Evolutionary conservation across 2,113 vertebrate species (phyloP), one percentile per base, ranked within the genome.

Genomic region (Herpailurus yagouaroundi): DNA sequence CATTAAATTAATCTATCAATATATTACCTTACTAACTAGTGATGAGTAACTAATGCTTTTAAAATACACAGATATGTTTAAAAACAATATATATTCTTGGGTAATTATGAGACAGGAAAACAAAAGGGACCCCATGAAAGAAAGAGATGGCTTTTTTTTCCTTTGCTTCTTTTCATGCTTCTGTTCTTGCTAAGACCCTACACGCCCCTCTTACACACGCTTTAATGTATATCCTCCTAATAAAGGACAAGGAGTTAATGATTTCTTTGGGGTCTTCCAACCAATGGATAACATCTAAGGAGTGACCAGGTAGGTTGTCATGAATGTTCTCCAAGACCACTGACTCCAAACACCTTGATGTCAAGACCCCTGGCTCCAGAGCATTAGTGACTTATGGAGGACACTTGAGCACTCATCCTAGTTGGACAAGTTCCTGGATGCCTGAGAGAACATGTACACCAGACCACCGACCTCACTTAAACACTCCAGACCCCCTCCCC

Each of bases 11-110:
- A 81, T 29, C 55, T 79, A 77, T 84, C 36, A 71, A 76, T 57
- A 76, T 69, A 50, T 73, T 87, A 92, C 29, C 38, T 64, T 83
- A 48, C 19, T 83, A 71, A 83, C 68, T 84, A 91, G 0, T 45
- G 36, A 33, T 69, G 80, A 69, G n/a, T 69, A 85, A 97, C 4
- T 15, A 41, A 93, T 82, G 11, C 13, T 81, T 90, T 87, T 27
- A 83, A 89, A 96, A 91, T n/a, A 41, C 11, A 96, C 6, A 97
- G 18, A 79, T 76, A 63, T 89, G 21, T 36, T 96, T 85, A 11
- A 94, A 93, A 94, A 88, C 1, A 57, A 55, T 52, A 10, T 48
- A 64, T 57, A 91, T 18, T 31, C 81, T 88, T 88, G 50, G 4
- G 18, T 38, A 57, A 45, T 77, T 48, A 48, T 31, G 14, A 18